Conservation (phyloP, 2,888 invertebrate species). For the Boloria euphrosyne region DNA sequence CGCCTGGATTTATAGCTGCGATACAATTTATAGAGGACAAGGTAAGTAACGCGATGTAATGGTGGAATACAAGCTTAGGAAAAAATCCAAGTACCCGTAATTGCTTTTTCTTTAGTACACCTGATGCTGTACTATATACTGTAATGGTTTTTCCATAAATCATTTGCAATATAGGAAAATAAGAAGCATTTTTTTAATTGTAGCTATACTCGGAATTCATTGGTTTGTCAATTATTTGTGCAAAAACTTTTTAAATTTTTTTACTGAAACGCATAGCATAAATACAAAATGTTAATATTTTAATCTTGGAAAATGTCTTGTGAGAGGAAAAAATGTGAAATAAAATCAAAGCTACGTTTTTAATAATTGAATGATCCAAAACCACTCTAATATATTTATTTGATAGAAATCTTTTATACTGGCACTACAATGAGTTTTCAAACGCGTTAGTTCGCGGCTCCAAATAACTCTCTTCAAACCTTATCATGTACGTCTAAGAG, state of each 20-base stretch:
- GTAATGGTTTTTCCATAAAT: background rate
- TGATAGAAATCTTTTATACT: constrained; percentile 11
- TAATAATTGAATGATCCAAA: constrained; percentile 5
- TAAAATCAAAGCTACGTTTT: too few relatives aligned
- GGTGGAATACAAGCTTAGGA: constrained; percentile 32
- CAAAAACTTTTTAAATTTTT: too few relatives aligned
- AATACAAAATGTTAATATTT: too few relatives aligned
- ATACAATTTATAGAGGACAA: constrained; percentile 55
- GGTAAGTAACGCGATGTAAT: constrained; percentile 53
- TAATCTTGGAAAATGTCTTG: too few relatives aligned
- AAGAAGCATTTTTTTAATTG: too few relatives aligned
- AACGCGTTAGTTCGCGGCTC: constrained; percentile 21
- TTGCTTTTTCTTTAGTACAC: constrained; percentile 17
- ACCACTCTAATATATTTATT: constrained; percentile 9
- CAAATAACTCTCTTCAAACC: constrained; percentile 22
- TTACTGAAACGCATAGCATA: too few relatives aligned
- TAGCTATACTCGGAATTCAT: too few relatives aligned
- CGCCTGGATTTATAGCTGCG: constrained; percentile 60
- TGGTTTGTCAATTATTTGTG: too few relatives aligned
- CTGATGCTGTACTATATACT: constrained; percentile 10
- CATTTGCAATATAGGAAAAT: background rate
- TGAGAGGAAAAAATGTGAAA: too few relatives aligned
- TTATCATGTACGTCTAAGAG: constrained; percentile 13
- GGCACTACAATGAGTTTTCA: constrained; percentile 26
- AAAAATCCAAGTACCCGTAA: constrained; percentile 1